A percentile compares a stretch with the other conserved stretches of the same genome.
These are phyloP conservation scores for Suillia variegata DNA, from an alignment of 2,888 invertebrate genomes.

Conservation along the genomic window DNA sequence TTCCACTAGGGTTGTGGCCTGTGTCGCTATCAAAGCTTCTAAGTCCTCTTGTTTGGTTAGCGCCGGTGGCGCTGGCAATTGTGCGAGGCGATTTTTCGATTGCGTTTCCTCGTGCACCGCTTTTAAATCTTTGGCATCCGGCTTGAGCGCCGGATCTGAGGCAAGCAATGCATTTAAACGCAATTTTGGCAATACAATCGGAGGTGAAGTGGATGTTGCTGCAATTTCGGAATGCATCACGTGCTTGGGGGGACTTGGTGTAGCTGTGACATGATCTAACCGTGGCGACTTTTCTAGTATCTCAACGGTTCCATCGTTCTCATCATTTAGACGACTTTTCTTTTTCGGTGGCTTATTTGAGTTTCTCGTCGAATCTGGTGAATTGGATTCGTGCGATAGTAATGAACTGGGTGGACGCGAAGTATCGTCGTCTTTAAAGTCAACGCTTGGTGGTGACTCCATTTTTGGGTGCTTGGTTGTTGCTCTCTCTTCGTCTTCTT, in stretches of 20 bases:
- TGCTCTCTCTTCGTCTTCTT: constrained; percentile 23
- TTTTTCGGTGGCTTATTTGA: background rate
- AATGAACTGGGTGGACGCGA: background rate
- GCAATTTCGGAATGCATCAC: background rate
- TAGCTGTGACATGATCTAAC: background rate
- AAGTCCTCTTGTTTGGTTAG: constrained; percentile 38
- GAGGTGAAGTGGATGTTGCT: constrained; percentile 31
- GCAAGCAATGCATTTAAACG: constrained; percentile 80
- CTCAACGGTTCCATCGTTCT: background rate
- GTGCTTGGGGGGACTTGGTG: background rate
- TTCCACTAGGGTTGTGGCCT: constrained; percentile 31
- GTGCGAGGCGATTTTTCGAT: constrained; percentile 38
- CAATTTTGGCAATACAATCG: constrained; percentile 66
- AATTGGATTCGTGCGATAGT: constrained; percentile 1
- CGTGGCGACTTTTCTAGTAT: background rate
- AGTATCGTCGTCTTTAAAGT: background rate
- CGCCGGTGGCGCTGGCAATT: constrained; percentile 34
- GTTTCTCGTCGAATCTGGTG: constrained; percentile 1
- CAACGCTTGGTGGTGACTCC: constrained; percentile 4
- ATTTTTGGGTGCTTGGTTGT: constrained; percentile 26
- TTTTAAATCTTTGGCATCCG: constrained; percentile 67
- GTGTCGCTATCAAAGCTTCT: constrained; percentile 25
- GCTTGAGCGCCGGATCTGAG: constrained; percentile 80
- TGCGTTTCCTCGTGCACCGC: constrained; percentile 43
- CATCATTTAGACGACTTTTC: background rate